Base-by-base conservation (phyloP, 2,113 vertebrate species). In the Lycocorax pyrrhopterus region DNA sequence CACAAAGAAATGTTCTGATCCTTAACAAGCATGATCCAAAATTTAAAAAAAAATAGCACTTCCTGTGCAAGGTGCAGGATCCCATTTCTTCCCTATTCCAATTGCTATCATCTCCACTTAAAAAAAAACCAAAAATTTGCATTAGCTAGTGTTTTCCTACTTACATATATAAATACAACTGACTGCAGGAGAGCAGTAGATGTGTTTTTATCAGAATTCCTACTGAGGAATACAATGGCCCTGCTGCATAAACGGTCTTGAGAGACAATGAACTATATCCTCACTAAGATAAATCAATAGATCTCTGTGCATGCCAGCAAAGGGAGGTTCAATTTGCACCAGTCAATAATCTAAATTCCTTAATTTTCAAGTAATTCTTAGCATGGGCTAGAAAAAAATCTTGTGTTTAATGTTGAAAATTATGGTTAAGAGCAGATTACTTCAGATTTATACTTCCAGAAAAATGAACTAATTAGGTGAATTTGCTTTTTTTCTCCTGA, bases 1-100 rank as follows among this genome's bases (percentile, higher is more conserved):
- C 79, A 96, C 64, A 94, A 83, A 94, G 52, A 82, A 93, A 81
- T 66, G 51, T 86, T 84, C 56, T 89, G 79, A 88, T 88, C 37
- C 83, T 72, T 80, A 90, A 60, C 33, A 88, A 84, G 73, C 66
- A 39, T 26, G 69, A 92, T 68, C 75, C 79, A 87, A 83, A 91
- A n/a, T 58, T 30, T 14, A 13, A 63, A 74, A 66, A 66, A 46
- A 81, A 44, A 27, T 2, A 44, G 37, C 7, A 5, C 53, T 72
- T 41, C n/a, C 37, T 66, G 16, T 35, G 64, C 21, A 64, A 60
- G 41, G 37, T 46, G 22, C 13, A 56, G 49, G 37, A 90, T 71
- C 18, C 33, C 29, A 27, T 59, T 92, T 71, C 52, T 67, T 20
- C 33, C 33, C n/a, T 59, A 27, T 66, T 89, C 18, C 80, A 39